Conservation (phyloP, 2,888 invertebrate genomes). For the Dichetophora obliterata region DNA sequence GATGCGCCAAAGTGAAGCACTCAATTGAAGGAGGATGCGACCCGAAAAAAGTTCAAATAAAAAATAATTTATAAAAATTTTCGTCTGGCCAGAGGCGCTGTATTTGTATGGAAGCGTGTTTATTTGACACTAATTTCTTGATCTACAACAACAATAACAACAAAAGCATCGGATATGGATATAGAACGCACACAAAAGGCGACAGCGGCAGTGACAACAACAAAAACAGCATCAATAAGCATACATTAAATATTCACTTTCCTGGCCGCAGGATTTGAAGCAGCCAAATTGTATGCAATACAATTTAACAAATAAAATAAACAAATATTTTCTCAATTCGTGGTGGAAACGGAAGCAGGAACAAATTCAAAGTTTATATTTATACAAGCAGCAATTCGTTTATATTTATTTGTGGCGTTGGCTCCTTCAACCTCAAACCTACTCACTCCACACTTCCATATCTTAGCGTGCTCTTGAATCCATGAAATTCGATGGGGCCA, state of each 20-base stretch:
- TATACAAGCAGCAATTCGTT: background rate
- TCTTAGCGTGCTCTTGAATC: constrained; percentile 17
- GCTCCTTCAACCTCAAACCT: background rate
- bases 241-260: constrained; percentile 7
- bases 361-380: background rate
- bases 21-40: background rate
- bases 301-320: constrained; percentile 38
- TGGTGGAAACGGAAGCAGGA: background rate
- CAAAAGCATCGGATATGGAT: background rate
- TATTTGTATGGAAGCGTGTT: background rate
- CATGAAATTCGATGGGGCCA: background rate
- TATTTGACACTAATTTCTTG: constrained; percentile 3
- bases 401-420: background rate
- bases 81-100: background rate
- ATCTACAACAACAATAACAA: constrained; percentile 15
- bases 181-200: background rate
- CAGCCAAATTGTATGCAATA: constrained; percentile 14
- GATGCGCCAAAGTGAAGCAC: background rate
- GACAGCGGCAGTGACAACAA: background rate
- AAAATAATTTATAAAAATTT: background rate
- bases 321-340: constrained; percentile 39
- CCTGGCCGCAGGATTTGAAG: background rate
- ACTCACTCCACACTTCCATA: background rate
- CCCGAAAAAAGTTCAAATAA: background rate
- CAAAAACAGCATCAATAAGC: background rate